These are phyloP conservation scores for Rousettus madagascariensis DNA, from an alignment of 2,797 vertebrate species.

Conservation along the genomic window DNA sequence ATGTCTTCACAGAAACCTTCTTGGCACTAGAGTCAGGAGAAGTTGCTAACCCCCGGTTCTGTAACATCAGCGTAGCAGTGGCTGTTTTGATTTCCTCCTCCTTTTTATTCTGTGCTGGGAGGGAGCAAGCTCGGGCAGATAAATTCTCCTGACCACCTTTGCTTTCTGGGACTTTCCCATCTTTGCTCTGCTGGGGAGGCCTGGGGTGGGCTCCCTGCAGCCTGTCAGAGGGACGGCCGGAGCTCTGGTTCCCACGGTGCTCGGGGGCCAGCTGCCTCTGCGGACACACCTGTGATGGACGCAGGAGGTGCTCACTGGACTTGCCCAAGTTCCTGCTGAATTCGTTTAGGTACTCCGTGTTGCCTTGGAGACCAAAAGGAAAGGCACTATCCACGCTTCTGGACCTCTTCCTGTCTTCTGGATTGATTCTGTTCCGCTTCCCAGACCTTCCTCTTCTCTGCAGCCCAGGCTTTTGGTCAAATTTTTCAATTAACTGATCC, in stretches of 20 bases:
- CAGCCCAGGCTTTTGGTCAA: slow-evolving; percentile 88
- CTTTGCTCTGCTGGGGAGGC: slow-evolving; percentile 73
- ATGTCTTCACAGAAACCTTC: slow-evolving; percentile 80
- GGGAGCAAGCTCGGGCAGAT: slow-evolving; percentile 28
- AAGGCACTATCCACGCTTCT: slow-evolving; percentile 92
- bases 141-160: slow-evolving; percentile 43
- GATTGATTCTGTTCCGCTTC: slow-evolving; percentile 91
- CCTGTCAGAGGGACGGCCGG: slow-evolving; percentile 71
- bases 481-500: slow-evolving; percentile 95
- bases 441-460: slow-evolving; percentile 92
- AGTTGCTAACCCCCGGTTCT: slow-evolving; percentile 59
- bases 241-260: slow-evolving; percentile 75
- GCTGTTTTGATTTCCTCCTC: slow-evolving; percentile 81
- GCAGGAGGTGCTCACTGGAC: slow-evolving; percentile 91
- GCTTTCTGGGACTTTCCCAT: not conserved
- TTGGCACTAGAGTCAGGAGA: slow-evolving; percentile 78
- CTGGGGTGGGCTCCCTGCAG: slow-evolving; percentile 78
- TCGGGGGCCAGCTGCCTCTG: slow-evolving; percentile 80
- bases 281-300: slow-evolving; percentile 89
- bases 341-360: slow-evolving; percentile 82
- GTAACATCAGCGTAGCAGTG: slow-evolving; percentile 82
- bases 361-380: slow-evolving; percentile 84
- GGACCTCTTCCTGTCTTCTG: slow-evolving; percentile 94
- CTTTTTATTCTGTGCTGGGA: slow-evolving; percentile 78
- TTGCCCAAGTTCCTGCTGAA: slow-evolving; percentile 87